Evolutionary conservation across 2,113 vertebrate genomes (phyloP).

Genomic region (Lamprologus speciosus): DNA sequence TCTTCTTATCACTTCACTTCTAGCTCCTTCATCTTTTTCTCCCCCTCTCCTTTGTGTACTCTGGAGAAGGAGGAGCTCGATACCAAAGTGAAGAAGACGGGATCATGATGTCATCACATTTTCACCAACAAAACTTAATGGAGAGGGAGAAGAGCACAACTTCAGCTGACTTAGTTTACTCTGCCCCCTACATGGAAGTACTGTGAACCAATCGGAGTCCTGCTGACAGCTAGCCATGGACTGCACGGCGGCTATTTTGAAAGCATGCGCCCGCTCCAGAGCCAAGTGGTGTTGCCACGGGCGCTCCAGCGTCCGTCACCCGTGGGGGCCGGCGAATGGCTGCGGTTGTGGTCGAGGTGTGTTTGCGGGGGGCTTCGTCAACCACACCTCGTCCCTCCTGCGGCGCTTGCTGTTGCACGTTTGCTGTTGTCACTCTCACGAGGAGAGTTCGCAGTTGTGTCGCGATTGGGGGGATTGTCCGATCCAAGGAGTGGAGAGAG

Average conservation of each 20-base stretch:
- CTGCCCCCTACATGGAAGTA: background rate
- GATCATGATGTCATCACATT: background rate
- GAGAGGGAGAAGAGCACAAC: background rate
- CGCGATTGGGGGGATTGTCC: conserved; percentile 8
- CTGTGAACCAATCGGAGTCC: conserved; percentile 14
- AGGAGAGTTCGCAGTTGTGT: conserved; percentile 27
- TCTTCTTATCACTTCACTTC: conserved; percentile 12
- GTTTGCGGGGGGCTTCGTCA: background rate
- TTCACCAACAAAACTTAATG: background rate
- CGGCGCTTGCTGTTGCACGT: conserved; percentile 13
- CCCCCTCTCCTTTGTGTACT: conserved; percentile 39
- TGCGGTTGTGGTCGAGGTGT: background rate
- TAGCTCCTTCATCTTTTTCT: conserved; percentile 1
- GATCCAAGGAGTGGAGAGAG: background rate
- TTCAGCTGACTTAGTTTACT: background rate
- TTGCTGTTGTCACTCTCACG: conserved; percentile 35
- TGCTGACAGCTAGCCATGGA: conserved; percentile 32
- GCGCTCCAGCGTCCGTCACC: background rate
- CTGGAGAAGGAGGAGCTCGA: conserved; percentile 48
- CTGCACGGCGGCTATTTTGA: conserved; percentile 51
- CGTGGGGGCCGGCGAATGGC: background rate
- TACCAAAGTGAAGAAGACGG: background rate
- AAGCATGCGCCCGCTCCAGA: conserved; percentile 40
- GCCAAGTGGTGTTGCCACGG: conserved; percentile 15
- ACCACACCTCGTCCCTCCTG: conserved; percentile 24